Evolutionary conservation across 2,797 vertebrate genomes (phyloP), one percentile per base, ranked within the genome.

Genomic region (Eulemur mongoz): DNA sequence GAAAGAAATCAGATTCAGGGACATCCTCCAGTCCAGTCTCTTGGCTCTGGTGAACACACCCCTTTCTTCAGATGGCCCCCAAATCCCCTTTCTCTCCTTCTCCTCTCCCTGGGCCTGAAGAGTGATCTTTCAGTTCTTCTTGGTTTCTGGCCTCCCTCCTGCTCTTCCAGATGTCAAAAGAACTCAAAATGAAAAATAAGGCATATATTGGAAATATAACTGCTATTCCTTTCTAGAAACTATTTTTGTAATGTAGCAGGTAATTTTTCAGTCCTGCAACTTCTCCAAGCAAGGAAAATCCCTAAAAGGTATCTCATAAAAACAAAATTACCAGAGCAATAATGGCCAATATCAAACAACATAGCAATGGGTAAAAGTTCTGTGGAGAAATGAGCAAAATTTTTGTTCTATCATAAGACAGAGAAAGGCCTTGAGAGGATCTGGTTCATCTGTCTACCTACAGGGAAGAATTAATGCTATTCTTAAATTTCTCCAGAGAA

Each of bases 401-500:
- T 50, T 30, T 38, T 43, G 7, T 50, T 87, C 32, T 87, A 5
- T 38, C 57, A 2, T 65, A 72, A 79, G 23, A 52, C 30, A 32
- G 45, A 91, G 88, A 89, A 45, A 23, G 45, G 35, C 59, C 63
- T 81, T 75, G 20, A 90, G 17, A 45, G 17, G 30, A 52, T 43
- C 30, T 50, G 84, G 13, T 59, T 92, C 48, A 22, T 50, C 11
- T 52, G 27, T 73, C 59, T 76, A n/a, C 25, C 63, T 48, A 18
- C 27, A 50, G 35, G 43, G 25, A 65, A 80, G 20, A 85, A 50
- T 32, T 69, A 25, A 81, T 57, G 45, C 14, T 35, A 22, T 80
- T 73, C 83, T 78, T 50, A 65, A 92, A 91, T 78, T 93, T 27
- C 65, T 90, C 59, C 52, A 32, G 52, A 88, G 40, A 91, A 86